Conservation (phyloP, 2,113 vertebrate species). For the Leptobrachium ailaonicum region DNA sequence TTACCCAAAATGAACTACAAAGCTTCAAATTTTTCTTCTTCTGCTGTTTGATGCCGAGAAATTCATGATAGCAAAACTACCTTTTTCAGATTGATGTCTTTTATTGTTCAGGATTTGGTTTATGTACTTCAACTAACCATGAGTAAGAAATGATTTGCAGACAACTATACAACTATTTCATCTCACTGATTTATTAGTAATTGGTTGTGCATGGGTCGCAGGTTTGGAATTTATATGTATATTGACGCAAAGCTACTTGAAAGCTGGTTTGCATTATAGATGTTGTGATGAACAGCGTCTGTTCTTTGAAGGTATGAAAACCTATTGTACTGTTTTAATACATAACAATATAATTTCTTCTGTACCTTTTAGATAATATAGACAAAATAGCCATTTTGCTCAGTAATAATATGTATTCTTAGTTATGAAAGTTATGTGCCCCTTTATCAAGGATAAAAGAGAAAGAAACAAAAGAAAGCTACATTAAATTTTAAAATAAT, state of each 20-base stretch:
- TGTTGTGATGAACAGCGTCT: too few relatives aligned
- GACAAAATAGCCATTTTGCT: too few relatives aligned
- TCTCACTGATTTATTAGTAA: constrained; percentile 30
- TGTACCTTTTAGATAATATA: too few relatives aligned
- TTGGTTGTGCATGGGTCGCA: constrained; percentile 7
- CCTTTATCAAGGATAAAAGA: too few relatives aligned
- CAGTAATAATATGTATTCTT: too few relatives aligned
- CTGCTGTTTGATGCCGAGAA: constrained; percentile 17
- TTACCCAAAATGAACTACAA: not conserved
- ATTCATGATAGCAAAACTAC: constrained; percentile 17
- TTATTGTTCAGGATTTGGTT: constrained; percentile 5
- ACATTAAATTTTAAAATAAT: too few relatives aligned
- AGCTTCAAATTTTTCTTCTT: not conserved
- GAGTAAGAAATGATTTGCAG: constrained; percentile 9
- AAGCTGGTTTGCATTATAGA: not conserved
- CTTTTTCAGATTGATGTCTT: constrained; percentile 13
- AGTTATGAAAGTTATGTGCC: too few relatives aligned
- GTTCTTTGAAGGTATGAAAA: too few relatives aligned
- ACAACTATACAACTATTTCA: constrained; percentile 20
- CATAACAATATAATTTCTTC: too few relatives aligned
- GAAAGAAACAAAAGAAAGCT: too few relatives aligned
- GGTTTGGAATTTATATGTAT: not conserved
- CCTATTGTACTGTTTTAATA: too few relatives aligned
- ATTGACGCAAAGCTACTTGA: not conserved
- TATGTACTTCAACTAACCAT: constrained; percentile 1